Conservation (phyloP, 2,888 invertebrate genomes). For the Galeopsomyia nigrocyanea region DNA sequence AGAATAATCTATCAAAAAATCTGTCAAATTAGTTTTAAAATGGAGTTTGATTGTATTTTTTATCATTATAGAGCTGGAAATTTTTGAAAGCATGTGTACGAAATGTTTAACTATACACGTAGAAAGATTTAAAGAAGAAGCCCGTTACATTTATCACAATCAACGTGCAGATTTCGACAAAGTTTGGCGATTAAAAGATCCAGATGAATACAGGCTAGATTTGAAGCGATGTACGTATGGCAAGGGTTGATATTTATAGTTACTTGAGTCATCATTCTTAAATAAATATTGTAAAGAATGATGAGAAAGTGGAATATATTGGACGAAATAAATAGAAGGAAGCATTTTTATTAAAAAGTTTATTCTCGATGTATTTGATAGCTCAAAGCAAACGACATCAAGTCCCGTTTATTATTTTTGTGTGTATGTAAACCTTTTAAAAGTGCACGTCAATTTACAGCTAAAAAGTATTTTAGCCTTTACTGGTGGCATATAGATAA, state of each 20-base stretch:
- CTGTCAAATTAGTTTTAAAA: neutral
- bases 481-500: too few species aligned
- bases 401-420: too few species aligned
- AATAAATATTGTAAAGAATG: too few species aligned
- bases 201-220: slow-evolving; percentile 46
- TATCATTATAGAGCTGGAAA: slow-evolving; percentile 48
- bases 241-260: slow-evolving; percentile 17
- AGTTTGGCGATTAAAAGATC: slow-evolving; percentile 43
- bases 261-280: too few species aligned
- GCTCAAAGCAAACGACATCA: too few species aligned
- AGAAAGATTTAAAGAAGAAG: slow-evolving; percentile 42
- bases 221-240: slow-evolving; percentile 50
- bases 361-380: too few species aligned
- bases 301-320: too few species aligned
- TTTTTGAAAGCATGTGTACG: slow-evolving; percentile 48
- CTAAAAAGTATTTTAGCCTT: too few species aligned
- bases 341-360: too few species aligned
- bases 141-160: slow-evolving; percentile 49
- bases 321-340: too few species aligned
- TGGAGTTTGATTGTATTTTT: neutral
- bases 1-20: neutral
- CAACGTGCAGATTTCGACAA: slow-evolving; percentile 49
- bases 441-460: too few species aligned
- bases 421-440: too few species aligned
- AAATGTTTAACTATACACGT: slow-evolving; percentile 52